Percentiles rank a stretch among this genome's conserved stretches.
Evolutionary conservation across 2,797 vertebrate species (phyloP).

Genomic region (Micromesistius poutassou): DNA sequence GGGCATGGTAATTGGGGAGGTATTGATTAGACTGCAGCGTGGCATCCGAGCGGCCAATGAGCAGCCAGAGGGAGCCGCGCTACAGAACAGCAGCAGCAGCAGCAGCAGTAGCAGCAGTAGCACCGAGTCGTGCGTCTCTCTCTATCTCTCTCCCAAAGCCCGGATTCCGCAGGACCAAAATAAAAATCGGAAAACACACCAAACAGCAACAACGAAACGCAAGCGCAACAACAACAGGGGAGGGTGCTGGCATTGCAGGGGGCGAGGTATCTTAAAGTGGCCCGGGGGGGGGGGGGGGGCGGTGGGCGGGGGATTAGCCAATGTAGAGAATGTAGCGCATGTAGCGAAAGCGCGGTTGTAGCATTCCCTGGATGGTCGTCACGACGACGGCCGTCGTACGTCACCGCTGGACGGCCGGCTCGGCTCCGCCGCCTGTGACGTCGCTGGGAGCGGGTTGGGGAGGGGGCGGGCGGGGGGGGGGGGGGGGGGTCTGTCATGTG

Average conservation of each 20-base stretch:
- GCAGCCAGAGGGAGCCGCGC: conserved; percentile 31
- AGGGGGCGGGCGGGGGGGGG: too few species aligned
- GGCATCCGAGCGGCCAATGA: conserved; percentile 62
- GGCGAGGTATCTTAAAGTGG: too few species aligned
- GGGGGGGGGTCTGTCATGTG: too few species aligned
- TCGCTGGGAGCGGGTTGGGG: neutral
- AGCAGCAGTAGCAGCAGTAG: conserved; percentile 50
- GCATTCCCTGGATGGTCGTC: neutral
- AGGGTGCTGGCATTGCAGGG: neutral
- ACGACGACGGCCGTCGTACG: neutral
- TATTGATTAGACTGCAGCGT: conserved; percentile 80
- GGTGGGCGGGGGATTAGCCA: neutral
- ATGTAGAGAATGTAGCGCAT: too few species aligned
- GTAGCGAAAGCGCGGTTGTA: too few species aligned
- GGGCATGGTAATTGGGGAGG: conserved; percentile 73
- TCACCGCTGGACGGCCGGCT: neutral
- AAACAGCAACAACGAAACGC: neutral
- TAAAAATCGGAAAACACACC: conserved; percentile 24
- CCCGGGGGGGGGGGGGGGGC: too few species aligned
- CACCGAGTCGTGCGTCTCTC: conserved; percentile 49
- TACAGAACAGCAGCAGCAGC: conserved; percentile 54
- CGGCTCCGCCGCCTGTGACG: neutral
- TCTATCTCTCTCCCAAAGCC: conserved; percentile 40
- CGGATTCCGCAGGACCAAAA: conserved; percentile 51
- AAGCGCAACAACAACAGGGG: neutral